Evolutionary conservation across 2,888 invertebrate species (phyloP).

Genomic region (Neuroscelio doddi): DNA sequence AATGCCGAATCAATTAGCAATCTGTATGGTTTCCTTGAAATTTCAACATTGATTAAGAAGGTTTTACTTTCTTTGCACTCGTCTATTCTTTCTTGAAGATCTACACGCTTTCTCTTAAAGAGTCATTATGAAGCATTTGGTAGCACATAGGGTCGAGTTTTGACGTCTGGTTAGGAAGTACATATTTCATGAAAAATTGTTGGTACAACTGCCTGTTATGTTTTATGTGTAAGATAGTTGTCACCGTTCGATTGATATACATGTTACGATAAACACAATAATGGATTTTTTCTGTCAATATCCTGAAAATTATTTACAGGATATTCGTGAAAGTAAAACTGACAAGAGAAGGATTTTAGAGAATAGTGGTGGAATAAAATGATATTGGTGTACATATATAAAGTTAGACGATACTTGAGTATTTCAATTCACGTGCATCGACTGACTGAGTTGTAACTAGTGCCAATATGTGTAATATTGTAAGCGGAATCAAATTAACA

Average conservation of each 20-base stretch:
- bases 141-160: slow-evolving; percentile 25
- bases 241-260: slow-evolving; percentile 1
- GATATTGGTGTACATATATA: slow-evolving; percentile 61
- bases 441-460: slow-evolving; percentile 34
- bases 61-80: slow-evolving; percentile 20
- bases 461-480: slow-evolving; percentile 58
- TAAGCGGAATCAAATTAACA: slow-evolving; percentile 51
- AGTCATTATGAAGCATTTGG: slow-evolving; percentile 32
- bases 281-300: slow-evolving; percentile 6
- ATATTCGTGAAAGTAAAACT: slow-evolving; percentile 46
- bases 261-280: background rate
- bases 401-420: slow-evolving; percentile 54
- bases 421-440: slow-evolving; percentile 56
- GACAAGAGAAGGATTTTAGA: slow-evolving; percentile 52
- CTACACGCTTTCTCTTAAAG: slow-evolving; percentile 28
- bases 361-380: slow-evolving; percentile 68
- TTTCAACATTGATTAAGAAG: background rate
- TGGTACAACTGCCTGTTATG: slow-evolving; percentile 9
- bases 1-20: slow-evolving; percentile 5
- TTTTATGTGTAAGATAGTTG: slow-evolving; percentile 1
- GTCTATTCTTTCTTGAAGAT: slow-evolving; percentile 17
- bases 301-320: slow-evolving; percentile 26
- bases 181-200: slow-evolving; percentile 9
- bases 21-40: background rate
- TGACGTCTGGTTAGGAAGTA: slow-evolving; percentile 31